Base-by-base conservation (phyloP, 2,797 vertebrate species). In the Propithecus deckenii region DNA sequence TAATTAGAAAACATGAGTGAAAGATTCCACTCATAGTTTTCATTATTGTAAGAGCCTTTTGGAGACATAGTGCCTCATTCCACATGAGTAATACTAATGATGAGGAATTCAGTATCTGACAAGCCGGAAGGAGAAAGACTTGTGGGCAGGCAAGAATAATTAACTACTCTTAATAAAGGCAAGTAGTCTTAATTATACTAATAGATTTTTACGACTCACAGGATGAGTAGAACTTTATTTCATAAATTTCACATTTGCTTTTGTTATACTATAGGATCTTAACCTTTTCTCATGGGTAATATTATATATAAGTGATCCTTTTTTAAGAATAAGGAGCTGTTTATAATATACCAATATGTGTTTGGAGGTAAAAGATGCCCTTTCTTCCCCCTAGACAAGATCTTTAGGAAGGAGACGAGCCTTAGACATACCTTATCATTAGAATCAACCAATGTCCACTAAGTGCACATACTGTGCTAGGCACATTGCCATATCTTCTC, bases 221-320 rank as follows among this genome's bases (percentile, higher is more conserved):
- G 35, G 11, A 72, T n/a, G 11, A 89, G 11, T 86, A 65, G 67
- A 90, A 32, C 35, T 89, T 94, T 89, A 80, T 88, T 97, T 89
- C 38, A 72, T 80, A 69, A 81, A 67, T 71, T 88, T 94, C 50
- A 43, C 30, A 41, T 78, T 92, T 94, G 10, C 80, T 72, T 87
- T 67, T 50, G 6, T 30, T 67, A 38, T 52, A 55, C 57, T 76
- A 2, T 38, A n/a, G 61, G 52, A 88, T 38, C 91, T 94, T 86
- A 38, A 32, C 10, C 76, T 18, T 95, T 91, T 61, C 25, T 15
- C 25, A 8, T 43, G 30, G 23, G 32, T 83, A 78, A 86, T 75
- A 48, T 28, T 59, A 65, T 15, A 78, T 38, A 25, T 3, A 86
- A 41, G 28, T 61, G 38, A 72, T 81, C 11, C 10, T 75, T 55